Conservation (phyloP, 2,888 invertebrate genomes). For the Trypoxylon attenuatum region DNA sequence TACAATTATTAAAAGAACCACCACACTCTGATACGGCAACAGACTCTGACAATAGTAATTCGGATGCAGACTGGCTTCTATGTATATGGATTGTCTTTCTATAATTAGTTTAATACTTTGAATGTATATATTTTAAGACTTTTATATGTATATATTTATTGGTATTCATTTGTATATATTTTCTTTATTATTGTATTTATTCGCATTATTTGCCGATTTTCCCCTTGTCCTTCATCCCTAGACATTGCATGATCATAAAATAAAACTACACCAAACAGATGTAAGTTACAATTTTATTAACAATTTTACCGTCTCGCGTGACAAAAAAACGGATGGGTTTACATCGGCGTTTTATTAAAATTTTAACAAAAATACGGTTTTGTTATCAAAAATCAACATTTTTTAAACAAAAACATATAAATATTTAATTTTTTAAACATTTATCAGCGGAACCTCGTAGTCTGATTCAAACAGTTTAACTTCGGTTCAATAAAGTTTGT, state of each 20-base stretch:
- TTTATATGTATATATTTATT: not conserved
- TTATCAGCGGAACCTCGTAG: too few species aligned
- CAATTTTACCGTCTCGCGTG: too few species aligned
- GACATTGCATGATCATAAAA: not conserved
- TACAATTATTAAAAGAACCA: constrained; percentile 5
- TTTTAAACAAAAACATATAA: too few species aligned
- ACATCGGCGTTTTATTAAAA: not conserved
- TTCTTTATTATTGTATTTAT: not conserved
- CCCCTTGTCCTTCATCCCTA: not conserved
- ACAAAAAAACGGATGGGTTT: not conserved
- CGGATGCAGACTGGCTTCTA: not conserved
- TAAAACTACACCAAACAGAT: too few species aligned
- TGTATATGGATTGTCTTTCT: not conserved
- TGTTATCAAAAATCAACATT: not conserved
- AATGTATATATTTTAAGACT: not conserved
- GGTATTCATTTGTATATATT: not conserved
- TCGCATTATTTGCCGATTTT: not conserved
- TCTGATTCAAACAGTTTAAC: too few species aligned
- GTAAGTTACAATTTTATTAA: too few species aligned
- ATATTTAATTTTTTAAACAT: too few species aligned
- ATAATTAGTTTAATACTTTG: not conserved
- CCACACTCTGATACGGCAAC: not conserved
- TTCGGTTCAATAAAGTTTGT: too few species aligned
- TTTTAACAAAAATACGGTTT: too few species aligned
- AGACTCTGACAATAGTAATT: not conserved